These are phyloP conservation scores for Hydrotaea diabolus DNA, from an alignment of 2,888 invertebrate genomes.

Conservation along the genomic window DNA sequence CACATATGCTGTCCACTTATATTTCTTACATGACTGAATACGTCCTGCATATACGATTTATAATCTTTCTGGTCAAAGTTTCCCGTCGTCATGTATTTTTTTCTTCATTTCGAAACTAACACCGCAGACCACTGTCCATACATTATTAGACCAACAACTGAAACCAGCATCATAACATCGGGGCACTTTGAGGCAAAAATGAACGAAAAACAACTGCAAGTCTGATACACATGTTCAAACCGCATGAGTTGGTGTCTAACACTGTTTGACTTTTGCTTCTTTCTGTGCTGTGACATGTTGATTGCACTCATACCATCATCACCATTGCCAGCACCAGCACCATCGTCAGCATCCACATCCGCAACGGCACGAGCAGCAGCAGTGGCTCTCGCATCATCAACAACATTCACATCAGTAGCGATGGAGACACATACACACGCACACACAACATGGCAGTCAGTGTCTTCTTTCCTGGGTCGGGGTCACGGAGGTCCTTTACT, in stretches of 20 bases:
- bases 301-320: not conserved
- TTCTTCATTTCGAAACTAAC: no score
- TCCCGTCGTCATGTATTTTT: no score
- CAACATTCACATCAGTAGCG: no score
- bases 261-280: slow-evolving; percentile 13
- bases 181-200: not conserved
- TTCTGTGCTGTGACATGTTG: not conserved
- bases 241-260: not conserved
- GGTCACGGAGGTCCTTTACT: slow-evolving; percentile 6
- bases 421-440: no score
- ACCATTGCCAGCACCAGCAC: not conserved
- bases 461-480: not conserved
- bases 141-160: not conserved
- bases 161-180: slow-evolving; percentile 2
- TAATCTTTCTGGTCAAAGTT: no score
- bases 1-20: no score
- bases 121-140: not conserved
- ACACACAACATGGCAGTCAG: not conserved
- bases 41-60: no score
- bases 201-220: not conserved
- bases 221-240: slow-evolving; percentile 3
- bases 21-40: no score
- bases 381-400: no score
- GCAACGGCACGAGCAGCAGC: no score
- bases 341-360: no score